A percentile compares a stretch with the other conserved stretches of the same genome.
These are phyloP conservation scores for Varanus komodoensis DNA, from an alignment of 2,113 vertebrate genomes.

Conservation along the genomic window DNA sequence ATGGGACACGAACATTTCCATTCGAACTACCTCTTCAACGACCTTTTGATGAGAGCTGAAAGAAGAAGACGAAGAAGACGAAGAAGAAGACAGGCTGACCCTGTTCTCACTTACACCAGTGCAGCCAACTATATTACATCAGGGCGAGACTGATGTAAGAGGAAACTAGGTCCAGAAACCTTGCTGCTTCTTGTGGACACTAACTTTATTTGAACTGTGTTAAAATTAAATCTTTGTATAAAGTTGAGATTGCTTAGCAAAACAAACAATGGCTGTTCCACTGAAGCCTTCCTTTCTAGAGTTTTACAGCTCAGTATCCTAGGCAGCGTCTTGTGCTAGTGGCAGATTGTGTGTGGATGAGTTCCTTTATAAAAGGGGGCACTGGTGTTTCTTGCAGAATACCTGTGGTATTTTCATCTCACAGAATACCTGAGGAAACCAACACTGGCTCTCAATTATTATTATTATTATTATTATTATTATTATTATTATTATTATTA, in stretches of 20 bases:
- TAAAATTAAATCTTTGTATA: slow-evolving; percentile 8
- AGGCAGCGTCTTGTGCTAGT: slow-evolving; percentile 32
- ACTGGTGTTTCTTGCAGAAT: slow-evolving; percentile 20
- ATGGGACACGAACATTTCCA: neutral
- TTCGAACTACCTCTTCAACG: neutral
- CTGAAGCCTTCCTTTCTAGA: slow-evolving; percentile 18
- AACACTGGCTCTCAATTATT: neutral
- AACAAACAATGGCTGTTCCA: slow-evolving; percentile 28
- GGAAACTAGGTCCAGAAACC: slow-evolving; percentile 20
- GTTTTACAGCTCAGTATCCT: slow-evolving; percentile 5
- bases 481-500: neutral
- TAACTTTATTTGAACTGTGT: slow-evolving; percentile 4
- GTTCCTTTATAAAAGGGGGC: neutral
- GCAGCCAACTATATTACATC: neutral
- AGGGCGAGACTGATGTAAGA: slow-evolving; percentile 5
- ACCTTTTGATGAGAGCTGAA: neutral
- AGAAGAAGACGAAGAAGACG: neutral
- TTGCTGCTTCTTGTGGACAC: slow-evolving; percentile 16
- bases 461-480: neutral
- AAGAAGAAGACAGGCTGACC: slow-evolving; percentile 8
- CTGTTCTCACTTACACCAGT: slow-evolving; percentile 31
- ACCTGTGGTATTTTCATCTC: slow-evolving; percentile 16
- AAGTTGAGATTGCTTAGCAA: slow-evolving; percentile 38
- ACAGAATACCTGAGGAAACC: slow-evolving; percentile 9
- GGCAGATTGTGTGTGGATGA: slow-evolving; percentile 20